phyloP scores from a whole-genome alignment of 2,888 invertebrate genomes.

The Formica aserva region DNA sequence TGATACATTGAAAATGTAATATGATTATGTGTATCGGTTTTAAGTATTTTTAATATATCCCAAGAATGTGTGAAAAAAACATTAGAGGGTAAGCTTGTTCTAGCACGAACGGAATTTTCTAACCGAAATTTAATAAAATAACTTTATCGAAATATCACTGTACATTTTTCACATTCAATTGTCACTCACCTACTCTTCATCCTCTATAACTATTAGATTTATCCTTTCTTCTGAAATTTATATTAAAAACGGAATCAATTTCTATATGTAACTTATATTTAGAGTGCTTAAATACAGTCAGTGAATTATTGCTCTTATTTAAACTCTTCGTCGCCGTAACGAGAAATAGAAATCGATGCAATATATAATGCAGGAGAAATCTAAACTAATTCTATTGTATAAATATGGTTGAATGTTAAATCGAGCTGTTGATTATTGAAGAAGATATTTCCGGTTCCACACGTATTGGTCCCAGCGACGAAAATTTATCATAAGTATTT shows the following conservation, averaged over 20 bases:
- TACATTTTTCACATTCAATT: constrained; percentile 28
- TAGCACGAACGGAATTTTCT: constrained; percentile 33
- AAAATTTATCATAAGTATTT: constrained; percentile 58
- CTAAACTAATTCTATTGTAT: background rate
- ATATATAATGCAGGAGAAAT: constrained; percentile 10
- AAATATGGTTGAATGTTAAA: background rate
- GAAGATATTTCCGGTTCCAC: constrained; percentile 45
- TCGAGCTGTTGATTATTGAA: constrained; percentile 5
- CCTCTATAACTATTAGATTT: background rate
- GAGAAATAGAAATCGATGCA: background rate
- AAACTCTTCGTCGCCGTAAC: background rate
- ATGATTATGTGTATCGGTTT: constrained; percentile 24
- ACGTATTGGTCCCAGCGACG: constrained; percentile 76
- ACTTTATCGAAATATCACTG: constrained; percentile 22
- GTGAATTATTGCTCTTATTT: constrained; percentile 1
- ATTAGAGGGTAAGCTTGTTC: constrained; percentile 26
- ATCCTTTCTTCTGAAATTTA: background rate
- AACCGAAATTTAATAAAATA: constrained; percentile 48
- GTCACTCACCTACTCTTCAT: background rate
- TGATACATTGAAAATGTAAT: constrained; percentile 15
- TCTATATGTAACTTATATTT: background rate
- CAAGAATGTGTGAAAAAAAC: constrained; percentile 7
- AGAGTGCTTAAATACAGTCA: background rate
- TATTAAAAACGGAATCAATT: background rate
- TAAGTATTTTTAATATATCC: constrained; percentile 31